Base-by-base conservation (phyloP, 2,888 invertebrate genomes). In the Aphidius colemani region DNA sequence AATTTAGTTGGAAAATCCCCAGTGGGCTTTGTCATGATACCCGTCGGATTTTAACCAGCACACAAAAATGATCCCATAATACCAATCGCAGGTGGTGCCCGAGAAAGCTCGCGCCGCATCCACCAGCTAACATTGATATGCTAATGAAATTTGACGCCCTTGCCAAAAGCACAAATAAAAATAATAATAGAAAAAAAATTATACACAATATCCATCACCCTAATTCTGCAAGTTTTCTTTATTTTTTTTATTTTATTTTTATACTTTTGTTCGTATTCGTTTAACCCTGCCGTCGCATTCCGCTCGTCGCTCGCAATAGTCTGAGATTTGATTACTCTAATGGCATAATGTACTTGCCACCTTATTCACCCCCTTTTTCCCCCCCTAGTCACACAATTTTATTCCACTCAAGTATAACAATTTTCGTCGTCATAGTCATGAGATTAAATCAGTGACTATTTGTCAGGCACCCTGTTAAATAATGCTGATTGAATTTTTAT, bases 71-170 rank as follows among this genome's bases (percentile, higher is more conserved):
- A 80, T 80, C 80, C 80, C 74, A 75, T 80, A 78, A 80, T 78
- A 72, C 76, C 69, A 60, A 71, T 49, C 79, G 78, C 81, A 80
- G 81, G 81, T 81, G 81, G 79, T 78, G 77, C 78, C 75, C 75
- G 67, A 30, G 30, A 59, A 71, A 73, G 70, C 72, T 30, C 46
- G 71, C 73, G 71, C 74, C 74, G 79, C 79, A 80, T 79, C 78
- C 79, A 72, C 79, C 80, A 79, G 78, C n/a, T n/a, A n/a, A n/a
- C 80, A 82, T 82, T 82, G 82, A 82, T 82, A 82, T 82, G 82
- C 81, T 82, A 82, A 82, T 82, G 82, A 82, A 82, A 81, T 82
- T 82, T 82, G 81, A 80, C 78, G 78, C 81, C 78, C 80, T 78
- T 75, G 75, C 77, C 51, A 61, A 53, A 51, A 48, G n/a, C 41